Evolutionary conservation across 2,797 vertebrate species (phyloP).

Genomic region (Hippopotamyrus pictus): DNA sequence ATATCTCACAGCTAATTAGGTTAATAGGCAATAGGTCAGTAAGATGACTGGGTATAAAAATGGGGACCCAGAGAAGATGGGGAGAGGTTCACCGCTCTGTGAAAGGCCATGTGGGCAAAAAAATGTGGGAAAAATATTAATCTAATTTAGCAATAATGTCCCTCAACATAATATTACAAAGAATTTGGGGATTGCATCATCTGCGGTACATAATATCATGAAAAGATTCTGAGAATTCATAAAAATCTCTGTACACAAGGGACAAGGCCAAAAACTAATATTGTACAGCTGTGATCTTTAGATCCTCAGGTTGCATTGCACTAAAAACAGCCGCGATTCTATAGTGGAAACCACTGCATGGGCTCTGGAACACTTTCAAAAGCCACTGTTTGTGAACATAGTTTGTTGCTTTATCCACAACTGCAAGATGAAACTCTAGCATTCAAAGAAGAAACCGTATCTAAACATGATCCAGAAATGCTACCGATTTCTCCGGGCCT

Average conservation of each 20-base stretch:
- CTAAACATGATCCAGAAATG: not conserved
- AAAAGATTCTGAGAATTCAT: not conserved
- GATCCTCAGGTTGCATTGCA: not conserved
- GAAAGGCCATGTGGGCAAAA: not conserved
- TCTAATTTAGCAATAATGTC: not conserved
- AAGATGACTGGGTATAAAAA: not conserved
- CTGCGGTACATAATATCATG: not conserved
- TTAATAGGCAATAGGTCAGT: not conserved
- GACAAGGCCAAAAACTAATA: not conserved
- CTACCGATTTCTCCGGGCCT: not conserved
- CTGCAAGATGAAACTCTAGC: not conserved
- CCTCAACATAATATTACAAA: not conserved
- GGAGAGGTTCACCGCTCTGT: not conserved
- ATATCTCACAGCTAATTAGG: not conserved
- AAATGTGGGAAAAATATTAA: too few species aligned
- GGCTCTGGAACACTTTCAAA: not conserved
- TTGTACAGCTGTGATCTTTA: not conserved
- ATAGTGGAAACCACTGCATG: not conserved
- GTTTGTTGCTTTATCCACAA: not conserved
- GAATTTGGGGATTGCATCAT: not conserved
- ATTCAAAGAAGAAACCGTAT: not conserved
- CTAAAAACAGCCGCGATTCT: not conserved
- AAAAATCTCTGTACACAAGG: not conserved
- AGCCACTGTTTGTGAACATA: not conserved
- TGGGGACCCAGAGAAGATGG: not conserved